Evolutionary conservation across 2,113 vertebrate genomes (phyloP).

Genomic region (Orthonyx spaldingii): DNA sequence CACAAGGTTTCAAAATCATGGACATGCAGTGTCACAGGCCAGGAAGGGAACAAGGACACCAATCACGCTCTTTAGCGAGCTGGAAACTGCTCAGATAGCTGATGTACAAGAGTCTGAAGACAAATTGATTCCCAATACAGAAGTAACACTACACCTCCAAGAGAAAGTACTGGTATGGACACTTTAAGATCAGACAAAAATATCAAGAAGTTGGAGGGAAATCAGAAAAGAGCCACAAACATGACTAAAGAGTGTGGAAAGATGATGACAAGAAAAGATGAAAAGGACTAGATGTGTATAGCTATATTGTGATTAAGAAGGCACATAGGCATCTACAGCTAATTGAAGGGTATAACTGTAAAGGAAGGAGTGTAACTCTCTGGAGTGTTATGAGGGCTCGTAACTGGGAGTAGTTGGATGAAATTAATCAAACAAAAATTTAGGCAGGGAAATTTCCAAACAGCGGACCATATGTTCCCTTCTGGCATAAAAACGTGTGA

Average conservation of each 20-base stretch:
- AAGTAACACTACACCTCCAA: background rate
- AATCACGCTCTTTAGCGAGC: fast-evolving
- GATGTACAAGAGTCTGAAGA: background rate
- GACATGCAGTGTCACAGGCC: background rate
- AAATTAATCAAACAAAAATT: conserved; percentile 66
- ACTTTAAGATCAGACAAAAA: background rate
- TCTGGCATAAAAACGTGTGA: conserved; percentile 59
- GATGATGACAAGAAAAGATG: background rate
- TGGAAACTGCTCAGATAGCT: background rate
- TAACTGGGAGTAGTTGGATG: conserved; percentile 52
- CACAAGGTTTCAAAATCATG: background rate
- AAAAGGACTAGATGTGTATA: background rate
- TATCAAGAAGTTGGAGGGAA: background rate
- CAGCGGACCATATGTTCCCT: conserved; percentile 54
- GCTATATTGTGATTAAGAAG: conserved; percentile 24
- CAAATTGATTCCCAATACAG: background rate
- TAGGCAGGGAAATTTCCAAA: conserved; percentile 59
- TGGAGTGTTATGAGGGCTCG: conserved; percentile 30
- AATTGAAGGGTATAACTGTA: conserved; percentile 41
- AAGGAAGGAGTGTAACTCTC: conserved; percentile 19
- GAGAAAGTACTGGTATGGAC: background rate
- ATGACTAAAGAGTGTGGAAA: background rate
- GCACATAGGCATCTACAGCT: background rate
- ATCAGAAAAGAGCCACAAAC: background rate
- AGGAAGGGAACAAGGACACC: background rate